phyloP scores from a whole-genome alignment of 2,888 invertebrate species.

The Cotesia congregata region DNA sequence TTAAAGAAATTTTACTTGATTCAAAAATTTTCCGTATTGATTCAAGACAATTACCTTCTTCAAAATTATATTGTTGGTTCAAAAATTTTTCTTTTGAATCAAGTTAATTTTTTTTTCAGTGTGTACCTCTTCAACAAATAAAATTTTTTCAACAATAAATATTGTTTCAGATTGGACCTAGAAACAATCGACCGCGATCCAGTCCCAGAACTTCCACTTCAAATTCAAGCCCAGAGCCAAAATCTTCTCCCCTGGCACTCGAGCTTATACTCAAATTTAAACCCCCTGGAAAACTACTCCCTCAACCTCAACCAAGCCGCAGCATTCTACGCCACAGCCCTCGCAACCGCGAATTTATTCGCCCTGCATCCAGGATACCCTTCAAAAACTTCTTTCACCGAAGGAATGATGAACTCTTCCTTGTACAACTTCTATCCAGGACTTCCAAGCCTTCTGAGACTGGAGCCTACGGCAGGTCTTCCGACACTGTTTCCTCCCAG shows the following conservation, averaged over 20 bases:
- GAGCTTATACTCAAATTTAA: constrained; percentile 27
- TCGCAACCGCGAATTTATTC: constrained; percentile 48
- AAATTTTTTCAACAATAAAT: too few relatives aligned
- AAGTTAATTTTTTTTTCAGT: too few relatives aligned
- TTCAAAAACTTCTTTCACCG: constrained; percentile 32
- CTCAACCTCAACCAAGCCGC: constrained; percentile 46
- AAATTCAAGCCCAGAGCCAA: not conserved
- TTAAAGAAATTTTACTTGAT: too few relatives aligned
- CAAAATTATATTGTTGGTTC: too few relatives aligned
- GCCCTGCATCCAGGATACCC: constrained; percentile 41
- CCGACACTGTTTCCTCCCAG: constrained; percentile 25
- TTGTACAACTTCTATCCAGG: constrained; percentile 41
- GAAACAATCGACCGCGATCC: not conserved
- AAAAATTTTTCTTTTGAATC: too few relatives aligned
- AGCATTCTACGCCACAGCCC: constrained; percentile 45
- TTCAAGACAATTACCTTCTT: too few relatives aligned
- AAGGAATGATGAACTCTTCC: constrained; percentile 28
- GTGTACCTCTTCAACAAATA: too few relatives aligned
- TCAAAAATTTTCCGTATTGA: too few relatives aligned
- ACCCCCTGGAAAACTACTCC: constrained; percentile 36
- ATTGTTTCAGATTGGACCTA: not conserved
- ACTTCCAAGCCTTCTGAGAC: constrained; percentile 13
- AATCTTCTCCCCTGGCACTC: constrained; percentile 38
- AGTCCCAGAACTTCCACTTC: too few relatives aligned
- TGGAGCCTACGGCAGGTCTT: constrained; percentile 29